These are phyloP conservation scores for Sisyra terminalis DNA, from an alignment of 2,888 invertebrate species.

Conservation along the genomic window DNA sequence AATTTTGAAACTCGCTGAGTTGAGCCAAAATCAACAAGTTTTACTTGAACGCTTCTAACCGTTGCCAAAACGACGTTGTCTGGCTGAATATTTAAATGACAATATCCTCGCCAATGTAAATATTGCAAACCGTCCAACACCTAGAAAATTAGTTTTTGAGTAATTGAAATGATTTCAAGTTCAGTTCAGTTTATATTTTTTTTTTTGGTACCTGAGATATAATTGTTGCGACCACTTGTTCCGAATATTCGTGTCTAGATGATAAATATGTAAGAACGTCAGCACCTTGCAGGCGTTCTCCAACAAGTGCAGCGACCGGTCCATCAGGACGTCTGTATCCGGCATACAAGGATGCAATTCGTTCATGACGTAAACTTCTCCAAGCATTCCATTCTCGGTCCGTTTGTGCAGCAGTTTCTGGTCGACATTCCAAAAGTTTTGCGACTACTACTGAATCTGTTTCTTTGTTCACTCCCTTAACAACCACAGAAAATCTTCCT, in stretches of 20 bases:
- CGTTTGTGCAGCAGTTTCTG: conserved; percentile 46
- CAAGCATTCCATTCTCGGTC: conserved; percentile 73
- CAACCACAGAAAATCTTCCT: conserved; percentile 75
- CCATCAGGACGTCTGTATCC: conserved; percentile 54
- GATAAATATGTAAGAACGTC: conserved; percentile 81
- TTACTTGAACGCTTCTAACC: conserved; percentile 69
- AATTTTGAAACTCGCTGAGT: conserved; percentile 68
- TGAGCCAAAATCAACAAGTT: conserved; percentile 83
- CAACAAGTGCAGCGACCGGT: conserved; percentile 50
- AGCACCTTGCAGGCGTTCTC: conserved; percentile 80
- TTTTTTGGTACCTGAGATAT: conserved; percentile 47
- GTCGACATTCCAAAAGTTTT: conserved; percentile 59
- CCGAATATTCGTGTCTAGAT: conserved; percentile 77
- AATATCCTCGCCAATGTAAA: conserved; percentile 83
- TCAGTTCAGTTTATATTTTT: background rate
- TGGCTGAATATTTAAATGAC: conserved; percentile 82
- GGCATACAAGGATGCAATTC: conserved; percentile 58
- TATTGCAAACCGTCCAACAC: conserved; percentile 82
- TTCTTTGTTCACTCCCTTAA: conserved; percentile 62
- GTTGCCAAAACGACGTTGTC: conserved; percentile 89
- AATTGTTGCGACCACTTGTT: conserved; percentile 79
- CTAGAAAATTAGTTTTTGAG: conserved; percentile 17
- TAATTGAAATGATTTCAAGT: background rate
- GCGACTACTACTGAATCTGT: conserved; percentile 64
- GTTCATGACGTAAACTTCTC: conserved; percentile 69